Evolutionary conservation across 30 jellyfish, hydroid and myxozoan genomes (phyloP), one percentile per base, ranked within the genome.

Genomic region (Cassiopea xamachana): DNA sequence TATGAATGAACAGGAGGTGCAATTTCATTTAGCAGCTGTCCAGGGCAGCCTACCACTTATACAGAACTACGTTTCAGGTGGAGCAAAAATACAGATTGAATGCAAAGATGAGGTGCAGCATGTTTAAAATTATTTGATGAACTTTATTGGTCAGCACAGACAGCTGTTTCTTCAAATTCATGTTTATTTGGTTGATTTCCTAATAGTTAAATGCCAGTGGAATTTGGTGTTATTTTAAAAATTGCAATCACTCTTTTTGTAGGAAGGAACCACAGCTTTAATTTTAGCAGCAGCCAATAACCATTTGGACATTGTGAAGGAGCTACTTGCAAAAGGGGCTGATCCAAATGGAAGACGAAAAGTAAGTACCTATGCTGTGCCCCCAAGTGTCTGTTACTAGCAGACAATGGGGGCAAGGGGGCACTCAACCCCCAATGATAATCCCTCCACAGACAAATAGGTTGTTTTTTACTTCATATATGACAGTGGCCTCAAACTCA

Each of bases 241-340:
- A 17, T 6, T 69, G 45, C 9, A 17, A 17, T 8, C 7, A 69
- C 78, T 17, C 7, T 69, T 68, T 19, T 86, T 68, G 2, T n/a
- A 94, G 99, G 99, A 95, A 47, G 99, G 99, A 1, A 95, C 99
- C 69, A 95, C 99, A 0, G 97, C 98, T 17, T 71, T 95, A 47
- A 91, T 95, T 44, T 84, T 95, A 17, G 99, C 99, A 2, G 98
- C 99, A 1, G 99, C 99, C 16, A 95, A 95, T 70, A 91, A 87
- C 62, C 99, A 95, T 85, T 69, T 95, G 1, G 98, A 87, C 14
- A 87, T 95, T 19, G 99, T 95, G 51, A 91, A 90, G 74, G 97
- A 95, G 19, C 71, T 95, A 27, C 81, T 95, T 60, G 73, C 87
- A 9, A 87, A 88, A 67, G 97, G 98, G 39, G 97, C 97, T 61